Evolutionary conservation across 1,140 invertebrate genomes (phyloP), one percentile per base, ranked within the genome.

Genomic region (Temnothorax curvispinosus): DNA sequence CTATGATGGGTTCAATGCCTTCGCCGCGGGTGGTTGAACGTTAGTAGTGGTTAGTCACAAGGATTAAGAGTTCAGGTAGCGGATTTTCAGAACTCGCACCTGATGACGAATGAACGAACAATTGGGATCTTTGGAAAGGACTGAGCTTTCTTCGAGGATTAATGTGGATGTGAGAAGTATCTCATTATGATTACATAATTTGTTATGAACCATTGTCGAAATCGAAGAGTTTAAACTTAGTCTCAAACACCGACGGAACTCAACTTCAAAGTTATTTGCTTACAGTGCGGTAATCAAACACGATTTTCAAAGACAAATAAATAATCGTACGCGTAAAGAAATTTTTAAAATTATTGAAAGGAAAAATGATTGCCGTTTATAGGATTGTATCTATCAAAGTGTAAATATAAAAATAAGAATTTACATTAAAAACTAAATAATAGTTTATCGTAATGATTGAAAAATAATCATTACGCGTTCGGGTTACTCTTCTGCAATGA

Each of bases 141-240:
- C 2, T 9, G 38, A 41, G 15, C 38, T 35, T 15, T 56, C 21
- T n/a, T 4, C 5, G 3, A 44, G 21, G 15, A 62, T 81, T 47
- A 74, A 27, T 54, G 50, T 67, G 65, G 5, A 56, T 71, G 69
- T 44, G 54, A 21, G 9, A 74, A 50, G 18, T 74, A 47, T 74
- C 56, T 41, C 38, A 38, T 60, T 60, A 84, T 58, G 27, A 64
- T 85, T 85, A 65, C 74, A n/a, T 78, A 85, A 85, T 85, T 85
- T 38, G 11, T 78, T 78, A 78, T 18, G 72, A 76, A 18, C 56
- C 27, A 13, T 32, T 21, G 44, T 18, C 44, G 13, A 27, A 41
- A 21, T 15, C 8, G 13, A 54, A 7, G 2, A 50, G 21, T 50
- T 60, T 32, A 50, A 18, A 74, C n/a, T 84, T 60, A 18, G 7